Evolutionary conservation across 2,888 invertebrate genomes (phyloP).

Genomic region (Trissoscelio sp.): DNA sequence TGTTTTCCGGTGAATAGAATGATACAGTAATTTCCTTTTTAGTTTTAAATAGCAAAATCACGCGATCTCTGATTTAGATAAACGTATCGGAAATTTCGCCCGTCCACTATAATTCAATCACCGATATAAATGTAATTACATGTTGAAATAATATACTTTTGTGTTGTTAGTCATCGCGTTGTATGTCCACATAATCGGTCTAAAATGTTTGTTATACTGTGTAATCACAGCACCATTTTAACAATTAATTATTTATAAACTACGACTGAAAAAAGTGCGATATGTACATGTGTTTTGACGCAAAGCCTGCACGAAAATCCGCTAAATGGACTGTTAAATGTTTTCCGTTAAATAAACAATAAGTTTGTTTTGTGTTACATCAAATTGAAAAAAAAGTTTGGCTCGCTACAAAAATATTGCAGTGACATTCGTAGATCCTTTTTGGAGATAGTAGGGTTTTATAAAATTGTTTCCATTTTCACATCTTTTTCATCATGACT

Average conservation of each 20-base stretch:
- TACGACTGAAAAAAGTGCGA: background rate
- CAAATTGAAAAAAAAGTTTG: background rate
- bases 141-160: background rate
- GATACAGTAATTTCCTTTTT: conserved; percentile 3
- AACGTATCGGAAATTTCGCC: conserved; percentile 2
- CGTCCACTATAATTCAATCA: background rate
- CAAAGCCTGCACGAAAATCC: background rate
- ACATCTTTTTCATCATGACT: too few species aligned
- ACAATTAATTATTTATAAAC: conserved; percentile 12
- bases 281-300: background rate
- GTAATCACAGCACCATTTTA: conserved; percentile 2
- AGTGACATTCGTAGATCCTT: too few species aligned
- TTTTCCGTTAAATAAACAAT: conserved; percentile 34
- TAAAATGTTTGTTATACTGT: too few species aligned
- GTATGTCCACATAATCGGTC: background rate
- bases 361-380: background rate
- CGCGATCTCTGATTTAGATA: conserved; percentile 1
- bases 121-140: conserved; percentile 1
- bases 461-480: too few species aligned
- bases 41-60: background rate
- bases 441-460: too few species aligned
- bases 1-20: background rate
- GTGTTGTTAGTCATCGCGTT: background rate
- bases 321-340: conserved; percentile 21
- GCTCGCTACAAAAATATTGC: conserved; percentile 5